Base-by-base conservation (phyloP, 2,888 invertebrate genomes). In the Celastrina argiolus region DNA sequence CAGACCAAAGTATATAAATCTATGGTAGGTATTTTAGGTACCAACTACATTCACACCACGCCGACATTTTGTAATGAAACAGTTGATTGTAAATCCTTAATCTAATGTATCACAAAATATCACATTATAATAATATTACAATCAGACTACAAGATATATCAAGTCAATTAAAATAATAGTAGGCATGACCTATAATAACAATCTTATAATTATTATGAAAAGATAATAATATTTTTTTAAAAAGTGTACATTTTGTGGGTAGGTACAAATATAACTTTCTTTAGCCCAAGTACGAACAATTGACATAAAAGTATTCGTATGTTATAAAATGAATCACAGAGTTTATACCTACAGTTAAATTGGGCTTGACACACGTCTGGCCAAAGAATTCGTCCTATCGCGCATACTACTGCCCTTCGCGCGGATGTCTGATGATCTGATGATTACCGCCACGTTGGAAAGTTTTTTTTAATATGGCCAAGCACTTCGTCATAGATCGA, bases 71-170 rank as follows among this genome's bases (percentile, higher is more conserved):
- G 45, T 51, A 12, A 12, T 36, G 8, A 12, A 36, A 36, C 36
- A 12, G 10, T 8, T 36, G 79, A 75, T 73, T 69, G 73, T 68
- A 74, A 74, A 69, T 68, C 73, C 79, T 81, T 81, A 74, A 70
- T 65, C 74, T 77, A 78, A 74, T 73, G 76, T 82, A 86, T 86
- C 86, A 86, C 86, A 86, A 81, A 76, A 75, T 87, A 87, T 86
- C 86, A 87, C 86, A 86, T 80, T 75, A 73, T 72, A 12, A 73
- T 72, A 12, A 22, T 51, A 79, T 74, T 78, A 74, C 74, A 75
- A 76, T 82, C 84, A 84, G 82, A 81, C 80, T 81, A 83, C 75
- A 70, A 72, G 74, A 71, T 34, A 10, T 34, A 34, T 58, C 8
- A 61, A 61, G 36, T n/a, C 22, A 61, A 10, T 18, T 22, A 5